Conservation (phyloP, 2,888 invertebrate genomes). For the Monopis laevigella region DNA sequence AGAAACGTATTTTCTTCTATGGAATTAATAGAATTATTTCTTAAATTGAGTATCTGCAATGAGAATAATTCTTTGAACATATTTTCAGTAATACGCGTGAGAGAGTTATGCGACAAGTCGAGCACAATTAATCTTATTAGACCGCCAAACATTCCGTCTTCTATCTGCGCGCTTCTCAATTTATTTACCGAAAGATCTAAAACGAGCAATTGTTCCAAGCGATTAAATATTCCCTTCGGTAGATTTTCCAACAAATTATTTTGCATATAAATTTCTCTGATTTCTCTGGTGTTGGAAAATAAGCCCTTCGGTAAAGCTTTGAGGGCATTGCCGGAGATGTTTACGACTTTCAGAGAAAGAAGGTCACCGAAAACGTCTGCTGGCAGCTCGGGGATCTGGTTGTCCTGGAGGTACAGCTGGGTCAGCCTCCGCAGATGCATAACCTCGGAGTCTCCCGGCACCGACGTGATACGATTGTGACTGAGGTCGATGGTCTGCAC, state of each 20-base stretch:
- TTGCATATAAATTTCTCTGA: constrained; percentile 85
- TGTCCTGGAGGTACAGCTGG: constrained; percentile 82
- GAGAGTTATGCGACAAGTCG: constrained; percentile 84
- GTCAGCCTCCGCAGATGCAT: constrained; percentile 81
- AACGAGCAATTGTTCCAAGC: constrained; percentile 85
- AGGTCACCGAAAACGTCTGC: constrained; percentile 82
- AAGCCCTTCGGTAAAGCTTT: constrained; percentile 82
- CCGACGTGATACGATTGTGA: constrained; percentile 77
- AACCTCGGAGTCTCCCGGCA: constrained; percentile 81
- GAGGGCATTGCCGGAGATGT: constrained; percentile 87
- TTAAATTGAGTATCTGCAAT: constrained; percentile 84
- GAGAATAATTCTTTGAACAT: constrained; percentile 90
- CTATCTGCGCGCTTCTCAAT: constrained; percentile 85
- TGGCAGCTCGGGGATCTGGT: constrained; percentile 81
- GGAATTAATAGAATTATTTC: constrained; percentile 85
- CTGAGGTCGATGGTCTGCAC: constrained; percentile 84
- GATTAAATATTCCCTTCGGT: constrained; percentile 85
- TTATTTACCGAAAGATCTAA: constrained; percentile 88
- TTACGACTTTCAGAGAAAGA: constrained; percentile 80
- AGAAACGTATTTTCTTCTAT: constrained; percentile 88
- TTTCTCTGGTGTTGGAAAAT: constrained; percentile 82
- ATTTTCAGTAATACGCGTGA: constrained; percentile 80
- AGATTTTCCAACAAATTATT: constrained; percentile 87
- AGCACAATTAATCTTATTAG: constrained; percentile 86
- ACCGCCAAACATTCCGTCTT: constrained; percentile 86